Evolutionary conservation across 2,113 vertebrate species (phyloP).

Genomic region (Azemiops feae): DNA sequence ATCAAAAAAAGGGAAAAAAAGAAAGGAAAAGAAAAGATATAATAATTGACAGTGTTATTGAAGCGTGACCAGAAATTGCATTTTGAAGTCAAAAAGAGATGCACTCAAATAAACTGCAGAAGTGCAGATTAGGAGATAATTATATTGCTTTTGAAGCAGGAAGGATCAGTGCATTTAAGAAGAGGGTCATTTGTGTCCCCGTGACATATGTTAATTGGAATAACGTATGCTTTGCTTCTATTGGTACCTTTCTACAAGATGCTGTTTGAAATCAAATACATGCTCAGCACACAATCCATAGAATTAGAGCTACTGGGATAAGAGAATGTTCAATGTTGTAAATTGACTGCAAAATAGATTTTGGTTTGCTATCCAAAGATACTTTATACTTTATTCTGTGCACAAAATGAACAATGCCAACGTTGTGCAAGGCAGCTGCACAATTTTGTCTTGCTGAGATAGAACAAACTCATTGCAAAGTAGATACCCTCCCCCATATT

Average conservation of each 20-base stretch:
- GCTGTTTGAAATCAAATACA: not conserved
- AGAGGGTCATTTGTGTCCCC: not conserved
- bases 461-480: not conserved
- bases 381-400: not conserved
- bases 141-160: not conserved
- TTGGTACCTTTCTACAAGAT: not conserved
- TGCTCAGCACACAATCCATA: too few species aligned
- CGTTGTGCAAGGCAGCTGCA: not conserved
- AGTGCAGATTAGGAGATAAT: not conserved
- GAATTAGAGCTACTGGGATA: not conserved
- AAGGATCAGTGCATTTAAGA: not conserved
- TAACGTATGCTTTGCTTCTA: not conserved
- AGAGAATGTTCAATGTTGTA: not conserved
- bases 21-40: not conserved
- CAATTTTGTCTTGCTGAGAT: not conserved
- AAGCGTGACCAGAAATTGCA: not conserved
- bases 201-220: not conserved
- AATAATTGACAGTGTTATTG: not conserved
- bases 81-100: not conserved
- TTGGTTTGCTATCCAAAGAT: not conserved
- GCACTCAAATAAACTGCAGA: not conserved
- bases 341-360: not conserved
- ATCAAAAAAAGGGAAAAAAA: not conserved
- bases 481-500: not conserved
- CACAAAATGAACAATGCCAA: not conserved